These are phyloP conservation scores for Drosophila mimetica DNA, from an alignment of 2,888 invertebrate species.

Conservation along the genomic window DNA sequence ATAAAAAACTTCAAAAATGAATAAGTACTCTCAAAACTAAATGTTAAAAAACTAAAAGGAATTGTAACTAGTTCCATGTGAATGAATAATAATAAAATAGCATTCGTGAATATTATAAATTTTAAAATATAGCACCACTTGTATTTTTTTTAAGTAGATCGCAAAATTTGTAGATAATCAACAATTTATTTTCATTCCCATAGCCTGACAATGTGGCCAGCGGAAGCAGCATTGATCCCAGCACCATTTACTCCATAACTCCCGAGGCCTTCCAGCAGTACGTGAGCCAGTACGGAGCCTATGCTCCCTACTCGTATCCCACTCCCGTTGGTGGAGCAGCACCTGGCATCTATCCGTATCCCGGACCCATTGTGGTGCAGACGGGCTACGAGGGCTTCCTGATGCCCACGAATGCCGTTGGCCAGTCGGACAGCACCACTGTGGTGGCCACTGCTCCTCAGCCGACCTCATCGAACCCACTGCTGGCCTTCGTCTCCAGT, in stretches of 20 bases:
- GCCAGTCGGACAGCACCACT: constrained; percentile 40
- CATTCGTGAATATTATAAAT: too few species aligned
- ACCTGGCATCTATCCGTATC: constrained; percentile 74
- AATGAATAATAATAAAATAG: too few species aligned
- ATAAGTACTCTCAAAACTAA: too few species aligned
- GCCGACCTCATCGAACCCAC: constrained; percentile 35
- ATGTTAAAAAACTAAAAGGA: too few species aligned
- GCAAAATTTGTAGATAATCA: too few species aligned
- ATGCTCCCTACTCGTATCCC: constrained; percentile 63
- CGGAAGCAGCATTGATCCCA: constrained; percentile 76
- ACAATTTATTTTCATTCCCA: background rate
- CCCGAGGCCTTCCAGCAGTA: constrained; percentile 83
- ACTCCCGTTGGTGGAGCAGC: constrained; percentile 53
- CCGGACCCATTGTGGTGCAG: constrained; percentile 82
- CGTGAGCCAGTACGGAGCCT: constrained; percentile 79
- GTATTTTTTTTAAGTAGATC: too few species aligned
- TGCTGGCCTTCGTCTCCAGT: constrained; percentile 65
- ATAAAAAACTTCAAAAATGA: too few species aligned
- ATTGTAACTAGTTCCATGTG: too few species aligned
- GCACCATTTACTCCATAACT: constrained; percentile 75
- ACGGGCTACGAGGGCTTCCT: constrained; percentile 85
- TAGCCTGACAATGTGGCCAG: constrained; percentile 70
- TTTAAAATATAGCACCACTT: too few species aligned
- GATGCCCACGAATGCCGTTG: constrained; percentile 72
- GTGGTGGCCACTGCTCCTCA: constrained; percentile 30